Evolutionary conservation across 2,797 vertebrate genomes (phyloP).

Genomic region (Tenualosa ilisha): DNA sequence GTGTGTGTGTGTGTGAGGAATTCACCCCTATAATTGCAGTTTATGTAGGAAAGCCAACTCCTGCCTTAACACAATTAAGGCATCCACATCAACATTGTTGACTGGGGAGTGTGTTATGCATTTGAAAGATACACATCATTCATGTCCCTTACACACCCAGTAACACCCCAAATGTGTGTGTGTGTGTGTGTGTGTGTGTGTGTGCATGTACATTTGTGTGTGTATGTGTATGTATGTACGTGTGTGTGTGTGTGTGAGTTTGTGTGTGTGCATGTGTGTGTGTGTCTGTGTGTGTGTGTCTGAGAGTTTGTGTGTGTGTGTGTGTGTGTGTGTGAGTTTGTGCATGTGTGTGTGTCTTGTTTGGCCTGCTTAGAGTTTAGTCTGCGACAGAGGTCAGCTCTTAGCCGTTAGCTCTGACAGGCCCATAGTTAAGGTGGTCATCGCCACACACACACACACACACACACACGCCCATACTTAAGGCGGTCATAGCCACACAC

Average conservation of each 20-base stretch:
- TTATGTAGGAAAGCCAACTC: conserved; percentile 54
- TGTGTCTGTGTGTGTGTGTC: too few species aligned
- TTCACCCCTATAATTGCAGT: conserved; percentile 60
- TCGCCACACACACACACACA: too few species aligned
- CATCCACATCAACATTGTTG: background rate
- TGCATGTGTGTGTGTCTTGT: background rate
- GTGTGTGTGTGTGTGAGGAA: conserved; percentile 49
- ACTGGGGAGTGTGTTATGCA: background rate
- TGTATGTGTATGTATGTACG: background rate
- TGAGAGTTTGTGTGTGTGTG: too few species aligned
- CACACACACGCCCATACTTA: too few species aligned
- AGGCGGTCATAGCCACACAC: too few species aligned
- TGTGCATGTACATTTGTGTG: background rate
- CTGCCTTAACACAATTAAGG: conserved; percentile 42
- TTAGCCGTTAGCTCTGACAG: background rate
- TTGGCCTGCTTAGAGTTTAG: background rate
- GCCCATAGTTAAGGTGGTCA: background rate
- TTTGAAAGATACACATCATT: background rate
- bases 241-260: background rate
- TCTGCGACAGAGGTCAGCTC: background rate
- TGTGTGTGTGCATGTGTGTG: too few species aligned
- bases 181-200: background rate
- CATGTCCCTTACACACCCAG: background rate
- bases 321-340: too few species aligned
- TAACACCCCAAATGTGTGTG: background rate